Evolutionary conservation across 2,113 vertebrate genomes (phyloP).

Genomic region (Phylloscopus trochiloides): DNA sequence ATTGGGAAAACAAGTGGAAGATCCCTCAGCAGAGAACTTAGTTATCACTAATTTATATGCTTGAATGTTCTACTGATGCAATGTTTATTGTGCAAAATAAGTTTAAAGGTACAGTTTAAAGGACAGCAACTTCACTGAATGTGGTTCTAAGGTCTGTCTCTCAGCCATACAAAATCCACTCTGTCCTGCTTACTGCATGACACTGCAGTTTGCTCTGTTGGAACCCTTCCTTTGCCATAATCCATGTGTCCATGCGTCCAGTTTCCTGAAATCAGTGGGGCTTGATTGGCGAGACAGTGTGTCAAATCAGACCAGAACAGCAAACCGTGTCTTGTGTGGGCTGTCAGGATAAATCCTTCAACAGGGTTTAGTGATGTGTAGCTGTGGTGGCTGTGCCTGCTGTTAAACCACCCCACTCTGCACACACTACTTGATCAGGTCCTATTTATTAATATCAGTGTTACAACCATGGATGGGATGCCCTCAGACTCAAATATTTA

Average conservation of each 20-base stretch:
- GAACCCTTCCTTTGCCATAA: not conserved
- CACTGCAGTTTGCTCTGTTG: not conserved
- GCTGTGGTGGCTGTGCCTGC: not conserved
- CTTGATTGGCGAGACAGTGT: not conserved
- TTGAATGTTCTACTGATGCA: not conserved
- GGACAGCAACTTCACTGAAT: not conserved
- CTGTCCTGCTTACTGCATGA: not conserved
- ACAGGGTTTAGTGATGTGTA: not conserved
- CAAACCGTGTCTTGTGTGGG: not conserved
- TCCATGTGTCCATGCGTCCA: not conserved
- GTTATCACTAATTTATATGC: not conserved
- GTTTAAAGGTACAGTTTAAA: not conserved
- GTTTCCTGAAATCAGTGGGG: not conserved
- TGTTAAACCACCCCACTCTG: not conserved
- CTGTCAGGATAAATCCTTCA: not conserved
- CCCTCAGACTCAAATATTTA: not conserved
- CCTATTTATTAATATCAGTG: not conserved
- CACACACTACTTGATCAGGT: not conserved
- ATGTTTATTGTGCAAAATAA: not conserved
- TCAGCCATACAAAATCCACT: not conserved
- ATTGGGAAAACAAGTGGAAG: not conserved
- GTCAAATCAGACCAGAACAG: not conserved
- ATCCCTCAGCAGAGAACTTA: not conserved
- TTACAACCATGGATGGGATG: not conserved
- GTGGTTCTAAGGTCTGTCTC: not conserved